These are phyloP conservation scores for sheep (Ovis aries) DNA, from an alignment of 2,113 vertebrate genomes.

Conservation along the genomic window DNA sequence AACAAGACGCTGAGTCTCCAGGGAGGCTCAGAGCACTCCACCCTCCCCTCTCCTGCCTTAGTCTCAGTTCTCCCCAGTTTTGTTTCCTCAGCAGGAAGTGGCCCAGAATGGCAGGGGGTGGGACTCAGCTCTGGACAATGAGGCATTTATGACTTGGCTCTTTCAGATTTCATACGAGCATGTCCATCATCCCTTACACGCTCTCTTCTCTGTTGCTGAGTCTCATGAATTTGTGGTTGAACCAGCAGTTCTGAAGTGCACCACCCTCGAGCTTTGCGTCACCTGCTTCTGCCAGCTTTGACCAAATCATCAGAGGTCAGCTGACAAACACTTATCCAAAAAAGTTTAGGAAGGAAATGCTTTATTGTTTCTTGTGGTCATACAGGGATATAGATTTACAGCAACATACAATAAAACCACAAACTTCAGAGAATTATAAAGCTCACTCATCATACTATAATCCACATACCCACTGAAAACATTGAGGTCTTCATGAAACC, in stretches of 20 bases:
- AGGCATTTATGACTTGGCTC: no score
- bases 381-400: neutral
- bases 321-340: neutral
- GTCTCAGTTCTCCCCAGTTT: no score
- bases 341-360: neutral
- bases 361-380: neutral
- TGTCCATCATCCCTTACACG: neutral
- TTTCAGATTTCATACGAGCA: accelerated
- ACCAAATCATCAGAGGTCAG: neutral
- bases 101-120: no score
- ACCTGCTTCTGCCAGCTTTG: neutral
- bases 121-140: neutral
- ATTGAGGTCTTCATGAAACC: no score
- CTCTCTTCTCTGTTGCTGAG: neutral
- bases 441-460: no score
- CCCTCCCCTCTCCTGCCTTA: no score
- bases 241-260: neutral
- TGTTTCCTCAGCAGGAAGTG: no score
- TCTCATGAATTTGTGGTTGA: neutral
- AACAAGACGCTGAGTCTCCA: no score
- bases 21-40: no score
- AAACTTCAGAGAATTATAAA: no score
- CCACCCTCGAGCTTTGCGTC: neutral
- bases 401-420: neutral
- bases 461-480: no score